phyloP scores from a whole-genome alignment of 2,888 invertebrate genomes.

The Pasiphila rectangulata region DNA sequence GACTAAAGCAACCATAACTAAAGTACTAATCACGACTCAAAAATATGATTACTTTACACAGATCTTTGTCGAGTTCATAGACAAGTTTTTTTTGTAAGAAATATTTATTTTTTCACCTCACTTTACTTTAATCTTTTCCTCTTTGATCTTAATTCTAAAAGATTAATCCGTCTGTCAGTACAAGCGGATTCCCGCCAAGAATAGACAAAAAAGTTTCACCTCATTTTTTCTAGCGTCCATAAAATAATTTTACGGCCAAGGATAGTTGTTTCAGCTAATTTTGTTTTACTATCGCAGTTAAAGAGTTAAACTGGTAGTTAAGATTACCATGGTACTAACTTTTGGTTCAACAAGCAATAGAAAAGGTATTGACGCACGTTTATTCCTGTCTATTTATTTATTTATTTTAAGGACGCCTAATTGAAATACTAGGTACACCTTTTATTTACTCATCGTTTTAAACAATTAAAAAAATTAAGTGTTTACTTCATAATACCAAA shows the following conservation, averaged over 20 bases:
- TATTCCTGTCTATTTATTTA: no score
- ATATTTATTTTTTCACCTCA: constrained; percentile 18
- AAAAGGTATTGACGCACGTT: constrained; percentile 15
- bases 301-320: constrained; percentile 31
- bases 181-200: neutral
- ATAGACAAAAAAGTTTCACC: constrained; percentile 3
- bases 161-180: constrained; percentile 15
- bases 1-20: no score
- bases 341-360: constrained; percentile 28
- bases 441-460: no score
- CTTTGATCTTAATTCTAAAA: constrained; percentile 29
- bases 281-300: constrained; percentile 32
- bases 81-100: constrained; percentile 7
- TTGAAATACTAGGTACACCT: no score
- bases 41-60: neutral
- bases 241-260: constrained; percentile 24
- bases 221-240: constrained; percentile 13
- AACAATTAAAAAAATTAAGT: no score
- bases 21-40: neutral
- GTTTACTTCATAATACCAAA: no score
- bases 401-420: no score
- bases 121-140: constrained; percentile 24
- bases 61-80: constrained; percentile 5
- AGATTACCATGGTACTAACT: constrained; percentile 31
- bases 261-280: constrained; percentile 34